These are phyloP conservation scores for Neofelis nebulosa DNA, from an alignment of 2,113 vertebrate genomes.

Conservation along the genomic window DNA sequence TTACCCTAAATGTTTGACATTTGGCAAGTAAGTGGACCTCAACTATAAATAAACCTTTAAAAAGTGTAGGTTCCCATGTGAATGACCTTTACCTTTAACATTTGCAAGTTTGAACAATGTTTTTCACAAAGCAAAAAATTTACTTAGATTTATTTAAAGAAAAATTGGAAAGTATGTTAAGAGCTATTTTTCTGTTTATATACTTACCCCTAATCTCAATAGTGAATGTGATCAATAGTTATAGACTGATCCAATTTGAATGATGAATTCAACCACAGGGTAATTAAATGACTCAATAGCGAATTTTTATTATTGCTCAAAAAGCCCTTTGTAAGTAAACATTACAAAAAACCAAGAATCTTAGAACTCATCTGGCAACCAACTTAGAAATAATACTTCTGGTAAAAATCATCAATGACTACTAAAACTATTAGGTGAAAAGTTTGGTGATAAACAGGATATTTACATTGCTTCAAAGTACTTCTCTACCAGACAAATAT, in stretches of 20 bases:
- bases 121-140: neutral
- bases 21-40: constrained; percentile 39
- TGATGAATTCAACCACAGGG: neutral
- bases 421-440: neutral
- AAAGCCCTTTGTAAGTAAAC: neutral
- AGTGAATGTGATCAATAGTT: neutral
- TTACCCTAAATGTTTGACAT: constrained; percentile 40
- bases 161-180: neutral
- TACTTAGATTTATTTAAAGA: neutral
- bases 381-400: neutral
- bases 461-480: neutral
- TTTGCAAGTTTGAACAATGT: neutral
- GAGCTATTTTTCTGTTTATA: neutral
- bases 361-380: neutral
- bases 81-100: constrained; percentile 54
- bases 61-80: neutral
- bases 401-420: neutral
- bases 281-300: neutral
- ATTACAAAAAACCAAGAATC: neutral
- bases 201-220: neutral
- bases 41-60: constrained; percentile 20
- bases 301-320: neutral
- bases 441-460: neutral
- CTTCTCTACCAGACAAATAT: neutral
- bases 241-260: neutral